Conservation (phyloP, 2,113 vertebrate genomes). For the Sylvietta virens region DNA sequence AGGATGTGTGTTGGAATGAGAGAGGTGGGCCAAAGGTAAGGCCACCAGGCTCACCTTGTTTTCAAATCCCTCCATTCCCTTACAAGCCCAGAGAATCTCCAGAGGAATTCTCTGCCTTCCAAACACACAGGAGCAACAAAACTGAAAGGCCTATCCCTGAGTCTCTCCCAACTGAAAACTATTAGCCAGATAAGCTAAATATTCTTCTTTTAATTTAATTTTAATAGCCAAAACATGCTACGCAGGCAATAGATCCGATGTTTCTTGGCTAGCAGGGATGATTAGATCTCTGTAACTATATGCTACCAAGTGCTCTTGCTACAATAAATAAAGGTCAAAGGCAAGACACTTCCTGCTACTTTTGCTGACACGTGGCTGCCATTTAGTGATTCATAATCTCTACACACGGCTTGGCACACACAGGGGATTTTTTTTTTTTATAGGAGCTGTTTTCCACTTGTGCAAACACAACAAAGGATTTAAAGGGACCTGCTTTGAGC, state of each 20-base stretch:
- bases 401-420: conserved; percentile 55
- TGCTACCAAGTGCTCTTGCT: not conserved
- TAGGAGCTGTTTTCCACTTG: conserved; percentile 30
- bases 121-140: not conserved
- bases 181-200: not conserved
- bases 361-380: conserved; percentile 62
- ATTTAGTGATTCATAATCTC: conserved; percentile 51
- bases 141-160: not conserved
- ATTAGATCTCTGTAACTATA: not conserved
- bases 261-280: not conserved
- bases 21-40: not conserved
- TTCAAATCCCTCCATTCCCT: not conserved
- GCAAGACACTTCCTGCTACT: conserved; percentile 55
- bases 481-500: conserved; percentile 9
- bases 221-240: not conserved
- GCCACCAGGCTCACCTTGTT: not conserved
- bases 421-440: not conserved
- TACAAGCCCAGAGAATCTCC: not conserved
- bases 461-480: conserved; percentile 47
- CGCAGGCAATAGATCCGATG: not conserved
- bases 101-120: not conserved
- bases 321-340: conserved; percentile 54
- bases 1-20: not conserved
- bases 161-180: not conserved
- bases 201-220: not conserved